These are phyloP conservation scores for Thymelicus sylvestris DNA, from an alignment of 2,888 invertebrate species.

Conservation along the genomic window DNA sequence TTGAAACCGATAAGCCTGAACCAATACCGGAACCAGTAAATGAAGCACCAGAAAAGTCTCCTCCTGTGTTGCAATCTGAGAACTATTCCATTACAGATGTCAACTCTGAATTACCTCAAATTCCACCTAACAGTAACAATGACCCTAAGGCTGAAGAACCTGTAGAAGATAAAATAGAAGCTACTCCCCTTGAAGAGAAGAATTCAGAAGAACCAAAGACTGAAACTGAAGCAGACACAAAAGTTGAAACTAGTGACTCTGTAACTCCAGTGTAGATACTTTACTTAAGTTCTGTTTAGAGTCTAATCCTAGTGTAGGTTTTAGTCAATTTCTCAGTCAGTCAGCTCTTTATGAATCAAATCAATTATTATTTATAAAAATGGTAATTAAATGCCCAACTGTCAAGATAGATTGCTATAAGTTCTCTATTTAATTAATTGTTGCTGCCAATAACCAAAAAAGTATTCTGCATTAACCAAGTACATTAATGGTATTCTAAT, in stretches of 20 bases:
- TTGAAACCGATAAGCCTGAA: conserved; percentile 48
- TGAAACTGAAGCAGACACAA: conserved; percentile 37
- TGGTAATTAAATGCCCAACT: too few species aligned
- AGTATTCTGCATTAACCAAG: too few species aligned
- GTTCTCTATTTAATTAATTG: too few species aligned
- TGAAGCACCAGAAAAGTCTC: conserved; percentile 44
- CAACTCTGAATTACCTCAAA: conserved; percentile 64
- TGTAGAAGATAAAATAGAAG: conserved; percentile 20
- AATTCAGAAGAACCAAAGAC: conserved; percentile 38
- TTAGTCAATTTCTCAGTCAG: too few species aligned
- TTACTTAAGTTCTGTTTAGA: not conserved
- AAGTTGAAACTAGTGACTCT: conserved; percentile 35
- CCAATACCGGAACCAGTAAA: conserved; percentile 33
- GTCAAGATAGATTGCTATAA: too few species aligned
- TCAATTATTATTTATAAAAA: too few species aligned
- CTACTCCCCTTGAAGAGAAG: conserved; percentile 33
- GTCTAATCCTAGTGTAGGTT: too few species aligned
- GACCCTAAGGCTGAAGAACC: conserved; percentile 41
- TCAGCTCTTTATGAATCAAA: too few species aligned
- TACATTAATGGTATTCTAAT: too few species aligned
- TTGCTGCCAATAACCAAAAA: too few species aligned
- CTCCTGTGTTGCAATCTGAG: conserved; percentile 60
- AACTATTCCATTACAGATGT: conserved; percentile 77
- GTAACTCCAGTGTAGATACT: not conserved
- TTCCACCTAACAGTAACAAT: conserved; percentile 44